Base-by-base conservation (phyloP, 64 coral and sea anemone species). In the Dendrophyllia cribrosa region DNA sequence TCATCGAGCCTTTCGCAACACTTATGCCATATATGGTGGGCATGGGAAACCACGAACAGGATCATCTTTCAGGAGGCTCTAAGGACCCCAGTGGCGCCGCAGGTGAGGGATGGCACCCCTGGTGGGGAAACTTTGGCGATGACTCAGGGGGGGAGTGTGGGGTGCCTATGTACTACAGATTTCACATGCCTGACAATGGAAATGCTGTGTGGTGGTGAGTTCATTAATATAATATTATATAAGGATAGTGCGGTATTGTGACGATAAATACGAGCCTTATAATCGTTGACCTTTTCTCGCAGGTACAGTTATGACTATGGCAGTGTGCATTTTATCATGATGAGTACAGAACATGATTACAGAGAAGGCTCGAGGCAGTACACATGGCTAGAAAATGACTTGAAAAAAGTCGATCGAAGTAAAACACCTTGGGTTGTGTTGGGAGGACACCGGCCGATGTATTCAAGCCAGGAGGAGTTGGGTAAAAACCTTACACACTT, bases 251-350 rank as follows among this genome's bases (percentile, higher is more conserved):
- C 34, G 34, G 34, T 34, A 34, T 34, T 34, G 34, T 34, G 34
- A 34, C 34, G 34, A 34, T 34, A 34, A 34, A 53, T 16, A 15
- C 11, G 4, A 60, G 21, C 10, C 4, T 43, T 11, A 34, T 70
- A 51, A 87, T 14, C 4, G 7, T 34, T 19, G 4, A 7, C 62
- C 3, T 44, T 70, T 79, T 66, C n/a, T 59, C 20, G 9, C 66
- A 96, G 95, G 95, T 96, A 96, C 88, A 96, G 95, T 26, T 96
- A 83, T 79, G 92, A 96, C 78, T 96, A 96, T 21, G 95, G 95
- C 7, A 96, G 91, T 63, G 95, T 96, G 6, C 95, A 96, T 68
- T 96, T 96, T 64, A 59, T 96, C 52, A 96, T 96, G 95, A 93
- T 96, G 95, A 96, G 95, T 43, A 49, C 95, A 46, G 95, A 96